These are phyloP conservation scores for Pyrocoelia pectoralis DNA, from an alignment of 2,888 invertebrate species.

Conservation along the genomic window DNA sequence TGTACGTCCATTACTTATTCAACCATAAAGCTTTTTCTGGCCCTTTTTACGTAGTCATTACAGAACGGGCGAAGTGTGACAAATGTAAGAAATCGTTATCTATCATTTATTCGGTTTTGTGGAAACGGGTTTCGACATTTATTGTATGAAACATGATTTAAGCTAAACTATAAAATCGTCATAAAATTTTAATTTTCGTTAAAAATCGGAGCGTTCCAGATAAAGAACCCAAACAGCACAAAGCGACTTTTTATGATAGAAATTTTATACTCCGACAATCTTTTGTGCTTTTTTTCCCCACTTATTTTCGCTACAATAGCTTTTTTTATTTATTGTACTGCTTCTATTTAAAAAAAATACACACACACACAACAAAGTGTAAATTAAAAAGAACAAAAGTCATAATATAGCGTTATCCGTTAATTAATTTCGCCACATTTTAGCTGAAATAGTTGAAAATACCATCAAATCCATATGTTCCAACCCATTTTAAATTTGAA, in stretches of 20 bases:
- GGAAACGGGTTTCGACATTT: neutral
- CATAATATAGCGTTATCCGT: too few species aligned
- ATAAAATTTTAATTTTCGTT: neutral
- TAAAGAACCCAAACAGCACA: neutral
- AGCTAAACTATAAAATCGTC: neutral
- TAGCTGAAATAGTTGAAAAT: too few species aligned
- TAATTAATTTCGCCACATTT: too few species aligned
- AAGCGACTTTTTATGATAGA: neutral
- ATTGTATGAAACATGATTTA: neutral
- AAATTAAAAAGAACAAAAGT: too few species aligned
- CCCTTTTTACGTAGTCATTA: neutral
- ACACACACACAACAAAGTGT: too few species aligned
- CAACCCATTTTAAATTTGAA: conserved; percentile 6
- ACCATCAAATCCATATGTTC: conserved; percentile 10
- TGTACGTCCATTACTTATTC: too few species aligned
- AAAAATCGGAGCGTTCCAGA: neutral
- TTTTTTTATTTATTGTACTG: neutral
- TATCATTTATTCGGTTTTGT: neutral
- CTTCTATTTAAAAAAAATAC: neutral
- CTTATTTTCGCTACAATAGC: neutral
- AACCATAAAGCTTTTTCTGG: neutral
- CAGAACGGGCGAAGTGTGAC: neutral
- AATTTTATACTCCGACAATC: neutral
- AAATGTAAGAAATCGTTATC: neutral
- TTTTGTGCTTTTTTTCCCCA: neutral